phyloP scores from a whole-genome alignment of 1,140 invertebrate species.

The Adoxophyes honmai region DNA sequence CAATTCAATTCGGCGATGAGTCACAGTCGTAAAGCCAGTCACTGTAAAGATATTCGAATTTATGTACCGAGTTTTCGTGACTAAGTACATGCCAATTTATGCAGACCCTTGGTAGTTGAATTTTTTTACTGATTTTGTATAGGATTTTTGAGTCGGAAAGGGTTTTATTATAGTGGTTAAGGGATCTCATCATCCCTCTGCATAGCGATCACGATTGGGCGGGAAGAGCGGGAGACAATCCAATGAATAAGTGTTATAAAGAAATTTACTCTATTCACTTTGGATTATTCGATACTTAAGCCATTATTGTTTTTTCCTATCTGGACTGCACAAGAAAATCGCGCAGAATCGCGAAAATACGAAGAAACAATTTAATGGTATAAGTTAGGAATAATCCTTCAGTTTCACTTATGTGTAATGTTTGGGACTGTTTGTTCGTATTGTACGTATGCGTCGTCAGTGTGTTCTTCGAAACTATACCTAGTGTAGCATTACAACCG shows the following conservation, averaged over 20 bases:
- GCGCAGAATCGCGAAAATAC: too few species aligned
- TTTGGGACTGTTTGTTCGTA: too few species aligned
- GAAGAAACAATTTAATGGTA: too few species aligned
- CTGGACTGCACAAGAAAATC: too few species aligned
- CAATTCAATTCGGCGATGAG: slow-evolving; percentile 1
- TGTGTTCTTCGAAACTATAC: too few species aligned
- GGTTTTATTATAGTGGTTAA: neutral
- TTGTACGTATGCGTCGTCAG: too few species aligned
- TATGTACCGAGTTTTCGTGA: slow-evolving; percentile 2
- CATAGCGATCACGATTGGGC: slow-evolving; percentile 8
- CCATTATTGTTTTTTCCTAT: too few species aligned
- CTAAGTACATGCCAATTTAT: neutral
- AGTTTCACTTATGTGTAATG: too few species aligned
- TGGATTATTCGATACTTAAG: too few species aligned
- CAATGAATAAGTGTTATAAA: neutral
- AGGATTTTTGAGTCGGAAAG: neutral
- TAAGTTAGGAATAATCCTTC: too few species aligned
- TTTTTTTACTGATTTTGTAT: neutral
- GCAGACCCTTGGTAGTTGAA: neutral
- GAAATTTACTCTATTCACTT: too few species aligned
- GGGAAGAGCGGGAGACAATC: slow-evolving; percentile 19
- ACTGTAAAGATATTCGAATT: slow-evolving; percentile 15
- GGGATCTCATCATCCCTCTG: slow-evolving; percentile 4
- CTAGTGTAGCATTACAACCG: too few species aligned
- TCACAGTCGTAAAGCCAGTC: slow-evolving; percentile 5